Conservation (phyloP, 2,888 invertebrate species). For the Cyclophora albipunctata region DNA sequence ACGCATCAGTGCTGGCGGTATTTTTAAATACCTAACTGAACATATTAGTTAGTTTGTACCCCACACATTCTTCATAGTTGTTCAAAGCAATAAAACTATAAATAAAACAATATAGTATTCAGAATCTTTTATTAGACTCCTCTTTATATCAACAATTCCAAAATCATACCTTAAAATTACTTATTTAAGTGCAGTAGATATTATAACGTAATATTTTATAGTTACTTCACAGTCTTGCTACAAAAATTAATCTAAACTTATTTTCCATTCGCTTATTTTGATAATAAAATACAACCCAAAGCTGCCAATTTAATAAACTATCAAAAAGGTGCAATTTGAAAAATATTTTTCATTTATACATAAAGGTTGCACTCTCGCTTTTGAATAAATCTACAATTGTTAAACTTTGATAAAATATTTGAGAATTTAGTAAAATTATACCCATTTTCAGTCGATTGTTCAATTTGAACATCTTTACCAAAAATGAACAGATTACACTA, state of each 20-base stretch:
- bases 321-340: no score
- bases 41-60: no score
- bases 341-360: background rate
- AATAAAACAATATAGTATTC: no score
- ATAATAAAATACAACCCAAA: background rate
- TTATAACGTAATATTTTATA: constrained; percentile 23
- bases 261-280: constrained; percentile 1
- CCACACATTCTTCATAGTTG: no score
- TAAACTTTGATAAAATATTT: background rate
- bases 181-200: constrained; percentile 34
- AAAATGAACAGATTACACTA: no score
- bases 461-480: no score
- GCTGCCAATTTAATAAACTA: no score
- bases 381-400: background rate
- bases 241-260: constrained; percentile 35
- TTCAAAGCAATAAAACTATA: no score
- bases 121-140: no score
- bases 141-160: constrained; percentile 25
- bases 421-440: background rate
- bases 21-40: no score
- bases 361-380: background rate
- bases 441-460: no score
- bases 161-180: constrained; percentile 22
- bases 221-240: constrained; percentile 49
- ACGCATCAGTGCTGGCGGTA: no score